A percentile compares a stretch with the other conserved stretches of the same genome.
These are phyloP conservation scores for Ophion obscuratus DNA, from an alignment of 2,888 invertebrate species.

Conservation along the genomic window DNA sequence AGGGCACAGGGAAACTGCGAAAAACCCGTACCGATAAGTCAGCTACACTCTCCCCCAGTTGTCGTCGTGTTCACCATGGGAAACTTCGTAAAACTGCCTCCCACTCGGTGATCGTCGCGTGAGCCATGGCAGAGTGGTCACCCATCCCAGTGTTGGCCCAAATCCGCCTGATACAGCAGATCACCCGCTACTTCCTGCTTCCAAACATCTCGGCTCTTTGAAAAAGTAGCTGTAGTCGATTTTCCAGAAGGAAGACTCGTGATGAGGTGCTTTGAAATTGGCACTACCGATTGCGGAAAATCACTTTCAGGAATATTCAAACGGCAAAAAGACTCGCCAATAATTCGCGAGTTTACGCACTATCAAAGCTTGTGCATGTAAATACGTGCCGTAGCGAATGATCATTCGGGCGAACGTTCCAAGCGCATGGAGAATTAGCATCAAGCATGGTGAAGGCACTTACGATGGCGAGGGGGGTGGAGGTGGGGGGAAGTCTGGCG, in stretches of 20 bases:
- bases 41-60: no score
- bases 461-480: background rate
- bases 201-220: background rate
- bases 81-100: no score
- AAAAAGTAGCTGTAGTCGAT: background rate
- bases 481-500: conserved; percentile 1
- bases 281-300: background rate
- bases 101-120: no score
- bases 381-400: conserved; percentile 26
- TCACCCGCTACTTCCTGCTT: background rate
- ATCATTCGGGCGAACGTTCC: conserved; percentile 25
- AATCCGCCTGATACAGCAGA: no score
- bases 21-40: no score
- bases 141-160: no score
- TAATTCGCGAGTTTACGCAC: conserved; percentile 22
- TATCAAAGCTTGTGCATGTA: conserved; percentile 16
- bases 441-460: conserved; percentile 43
- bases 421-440: conserved; percentile 33
- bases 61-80: no score
- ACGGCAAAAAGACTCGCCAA: conserved; percentile 2
- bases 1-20: no score
- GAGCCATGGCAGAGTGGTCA: no score
- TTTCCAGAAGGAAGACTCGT: background rate
- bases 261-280: conserved; percentile 1
- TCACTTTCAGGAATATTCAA: conserved; percentile 1